Evolutionary conservation across 1,140 invertebrate genomes (phyloP).

Genomic region (Chrysomallon squamiferum): DNA sequence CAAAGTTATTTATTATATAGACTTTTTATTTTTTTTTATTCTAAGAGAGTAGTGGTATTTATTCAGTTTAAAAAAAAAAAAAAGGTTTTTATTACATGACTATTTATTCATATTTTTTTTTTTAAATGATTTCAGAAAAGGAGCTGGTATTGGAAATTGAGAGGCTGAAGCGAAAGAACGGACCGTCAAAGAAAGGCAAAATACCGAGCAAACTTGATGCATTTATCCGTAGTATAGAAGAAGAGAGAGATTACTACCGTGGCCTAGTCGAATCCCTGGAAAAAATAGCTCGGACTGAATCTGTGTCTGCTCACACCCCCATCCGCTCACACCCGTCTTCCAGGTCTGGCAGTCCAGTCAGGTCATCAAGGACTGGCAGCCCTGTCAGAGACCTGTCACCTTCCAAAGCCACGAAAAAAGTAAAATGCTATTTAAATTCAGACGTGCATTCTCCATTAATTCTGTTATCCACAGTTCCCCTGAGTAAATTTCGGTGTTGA

Average conservation of each 20-base stretch:
- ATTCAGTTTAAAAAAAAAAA: no score
- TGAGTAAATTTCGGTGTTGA: no score
- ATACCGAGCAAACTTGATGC: constrained; percentile 56
- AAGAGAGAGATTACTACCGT: constrained; percentile 63
- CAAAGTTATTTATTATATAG: no score
- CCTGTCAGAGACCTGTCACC: constrained; percentile 15
- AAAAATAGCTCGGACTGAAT: constrained; percentile 46
- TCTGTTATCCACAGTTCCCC: no score
- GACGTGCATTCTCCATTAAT: no score
- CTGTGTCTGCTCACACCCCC: constrained; percentile 30
- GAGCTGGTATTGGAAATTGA: constrained; percentile 63
- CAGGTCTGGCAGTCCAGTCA: constrained; percentile 39
- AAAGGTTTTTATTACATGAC: no score
- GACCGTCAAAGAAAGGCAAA: constrained; percentile 42
- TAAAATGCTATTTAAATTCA: no score
- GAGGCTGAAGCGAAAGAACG: constrained; percentile 56
- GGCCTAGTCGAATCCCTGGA: constrained; percentile 59
- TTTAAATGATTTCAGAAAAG: constrained; percentile 45
- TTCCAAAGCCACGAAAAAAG: constrained; percentile 39
- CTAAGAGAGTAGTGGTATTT: no score
- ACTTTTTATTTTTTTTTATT: no score
- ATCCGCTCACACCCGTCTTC: constrained; percentile 33
- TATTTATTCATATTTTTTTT: no score
- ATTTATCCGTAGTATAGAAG: constrained; percentile 59
- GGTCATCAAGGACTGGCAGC: constrained; percentile 28